These are phyloP conservation scores for Ophion slaviceki DNA, from an alignment of 2,888 invertebrate species.

Conservation along the genomic window DNA sequence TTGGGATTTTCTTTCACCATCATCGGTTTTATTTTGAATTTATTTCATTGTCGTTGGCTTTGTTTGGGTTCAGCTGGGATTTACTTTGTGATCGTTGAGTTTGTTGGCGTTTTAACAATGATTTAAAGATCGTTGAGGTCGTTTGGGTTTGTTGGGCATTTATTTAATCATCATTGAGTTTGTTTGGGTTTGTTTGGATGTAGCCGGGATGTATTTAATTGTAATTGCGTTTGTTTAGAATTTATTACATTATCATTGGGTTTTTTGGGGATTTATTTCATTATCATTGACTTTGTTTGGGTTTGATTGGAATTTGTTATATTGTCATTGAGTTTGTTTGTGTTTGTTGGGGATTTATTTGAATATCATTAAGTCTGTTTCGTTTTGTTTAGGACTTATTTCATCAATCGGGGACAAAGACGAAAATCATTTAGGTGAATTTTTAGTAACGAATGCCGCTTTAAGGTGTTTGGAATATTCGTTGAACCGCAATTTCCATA, in stretches of 20 bases:
- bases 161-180: too few relatives aligned
- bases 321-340: too few relatives aligned
- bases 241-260: background rate
- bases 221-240: background rate
- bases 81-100: background rate
- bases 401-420: background rate
- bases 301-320: background rate
- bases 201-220: background rate
- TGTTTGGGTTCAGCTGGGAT: background rate
- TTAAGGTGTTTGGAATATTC: background rate
- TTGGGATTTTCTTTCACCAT: background rate
- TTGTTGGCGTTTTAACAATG: background rate
- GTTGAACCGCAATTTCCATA: background rate
- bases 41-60: background rate
- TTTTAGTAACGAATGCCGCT: background rate
- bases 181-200: too few relatives aligned
- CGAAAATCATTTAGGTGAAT: background rate
- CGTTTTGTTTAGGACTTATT: background rate
- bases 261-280: background rate
- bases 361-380: background rate
- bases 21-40: background rate
- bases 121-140: background rate
- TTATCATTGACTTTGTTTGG: background rate
- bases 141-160: background rate
- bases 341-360: background rate